Base-by-base conservation (phyloP, 2,888 invertebrate species). In the Lochmaea crataegi region DNA sequence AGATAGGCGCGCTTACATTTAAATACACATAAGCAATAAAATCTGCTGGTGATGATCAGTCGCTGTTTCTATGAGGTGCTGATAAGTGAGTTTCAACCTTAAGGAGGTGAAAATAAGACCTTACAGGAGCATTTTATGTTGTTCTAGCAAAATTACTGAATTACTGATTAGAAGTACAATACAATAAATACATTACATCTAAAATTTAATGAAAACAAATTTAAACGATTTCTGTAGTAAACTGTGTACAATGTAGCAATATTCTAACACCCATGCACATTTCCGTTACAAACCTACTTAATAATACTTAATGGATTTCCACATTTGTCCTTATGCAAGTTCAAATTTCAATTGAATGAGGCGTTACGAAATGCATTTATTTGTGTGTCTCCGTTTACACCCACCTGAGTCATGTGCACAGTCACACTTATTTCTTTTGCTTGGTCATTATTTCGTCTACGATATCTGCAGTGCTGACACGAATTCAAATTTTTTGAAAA, bases 391-490 rank as follows among this genome's bases (percentile, higher is more conserved):
- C 68, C 45, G 57, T 58, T 65, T 57, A 68, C 68, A 58, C 68
- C 68, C 60, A 68, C 68, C 60, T 68, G 68, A 68, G 48, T 68
- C 68, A 68, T 68, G 60, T 42, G 68, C 41, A 66, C 48, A 12
- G n/a, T 48, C 16, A 26, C n/a, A 45, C 45, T 45, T 45, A 45
- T 45, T 45, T 12, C 32, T 32, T 14, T 45, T 67, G 42, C 57
- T 67, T 42, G 67, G 41, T 48, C 65, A 65, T 65, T 48, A 48
- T 48, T n/a, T n/a, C n/a, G 48, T 48, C 5, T 48, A n/a, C 48
- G n/a, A 6, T 48, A 48, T 48, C n/a, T 48, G 12, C 22, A 22
- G 2, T 22, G 22, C 2, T 2, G 22, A 2, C 2, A n/a, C 2
- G 22, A 22, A 22, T 22, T 22, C 22, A 22, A 22, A 22, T 2